These are phyloP conservation scores for Tethya wilhelma DNA, from an alignment of 37 sponge, comb jelly and placozoan genomes.

Conservation along the genomic window DNA sequence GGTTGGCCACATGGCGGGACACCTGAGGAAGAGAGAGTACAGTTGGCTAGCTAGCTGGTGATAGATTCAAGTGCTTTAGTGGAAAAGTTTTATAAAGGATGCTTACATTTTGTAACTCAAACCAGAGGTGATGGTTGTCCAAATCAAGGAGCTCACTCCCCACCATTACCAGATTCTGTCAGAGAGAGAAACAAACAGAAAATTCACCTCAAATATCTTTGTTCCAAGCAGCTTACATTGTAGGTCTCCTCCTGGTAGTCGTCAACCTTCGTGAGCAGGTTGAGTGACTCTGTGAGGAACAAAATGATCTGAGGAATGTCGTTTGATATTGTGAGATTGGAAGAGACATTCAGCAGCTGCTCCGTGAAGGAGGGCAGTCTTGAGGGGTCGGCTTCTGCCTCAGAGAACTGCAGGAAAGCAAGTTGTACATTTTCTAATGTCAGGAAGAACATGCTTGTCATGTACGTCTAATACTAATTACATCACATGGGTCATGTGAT, in stretches of 20 bases:
- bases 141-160: constrained; percentile 26
- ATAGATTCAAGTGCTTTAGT: neutral
- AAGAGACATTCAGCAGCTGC: neutral
- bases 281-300: neutral
- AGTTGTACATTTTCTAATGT: neutral
- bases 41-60: too few relatives aligned
- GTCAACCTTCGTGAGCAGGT: neutral
- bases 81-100: neutral
- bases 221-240: neutral
- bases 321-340: neutral
- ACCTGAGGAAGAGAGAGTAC: neutral
- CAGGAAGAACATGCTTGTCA: too few relatives aligned
- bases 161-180: constrained; percentile 21
- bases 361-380: neutral
- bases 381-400: neutral
- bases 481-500: neutral
- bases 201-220: too few relatives aligned
- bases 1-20: neutral
- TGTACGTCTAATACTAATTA: too few relatives aligned
- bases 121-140: constrained; percentile 9
- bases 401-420: constrained; percentile 1
- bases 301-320: constrained; percentile 8
- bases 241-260: neutral
- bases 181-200: neutral
- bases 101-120: neutral